Percentiles rank a stretch among this genome's conserved stretches.
Conservation (phyloP, 2,888 invertebrate species). For the Orthonychiurus folsomi region DNA sequence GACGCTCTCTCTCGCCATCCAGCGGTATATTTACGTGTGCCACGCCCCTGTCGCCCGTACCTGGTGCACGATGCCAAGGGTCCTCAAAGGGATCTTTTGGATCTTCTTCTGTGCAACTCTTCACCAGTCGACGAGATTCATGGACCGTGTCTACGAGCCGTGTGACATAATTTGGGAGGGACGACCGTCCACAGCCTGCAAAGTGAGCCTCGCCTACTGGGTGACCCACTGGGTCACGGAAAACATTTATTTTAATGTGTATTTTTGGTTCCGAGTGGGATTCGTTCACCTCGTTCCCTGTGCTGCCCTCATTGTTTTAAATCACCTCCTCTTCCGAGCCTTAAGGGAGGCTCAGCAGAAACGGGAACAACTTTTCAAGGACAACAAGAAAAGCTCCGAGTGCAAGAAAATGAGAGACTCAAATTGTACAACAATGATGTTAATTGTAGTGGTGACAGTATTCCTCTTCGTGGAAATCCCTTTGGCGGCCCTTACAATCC, state of each 20-base stretch:
- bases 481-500: conserved; percentile 66
- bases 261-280: conserved; percentile 75
- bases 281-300: conserved; percentile 90
- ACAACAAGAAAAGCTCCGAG: conserved; percentile 66
- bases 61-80: conserved; percentile 53
- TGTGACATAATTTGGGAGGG: conserved; percentile 62
- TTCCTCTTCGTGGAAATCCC: conserved; percentile 76
- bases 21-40: conserved; percentile 90
- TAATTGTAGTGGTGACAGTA: conserved; percentile 76
- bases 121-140: conserved; percentile 73
- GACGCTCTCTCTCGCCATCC: conserved; percentile 79
- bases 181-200: conserved; percentile 41
- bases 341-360: conserved; percentile 74
- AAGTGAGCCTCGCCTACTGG: conserved; percentile 55
- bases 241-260: conserved; percentile 70
- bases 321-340: conserved; percentile 74
- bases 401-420: conserved; percentile 68
- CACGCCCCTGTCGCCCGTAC: conserved; percentile 79
- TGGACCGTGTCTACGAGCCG: conserved; percentile 59
- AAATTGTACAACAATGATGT: conserved; percentile 77
- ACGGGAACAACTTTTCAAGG: conserved; percentile 63
- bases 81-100: conserved; percentile 28
- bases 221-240: conserved; percentile 57
- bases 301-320: conserved; percentile 75
- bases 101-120: conserved; percentile 69